Base-by-base conservation (phyloP, 2,797 vertebrate species). In the Vipera ursinii region DNA sequence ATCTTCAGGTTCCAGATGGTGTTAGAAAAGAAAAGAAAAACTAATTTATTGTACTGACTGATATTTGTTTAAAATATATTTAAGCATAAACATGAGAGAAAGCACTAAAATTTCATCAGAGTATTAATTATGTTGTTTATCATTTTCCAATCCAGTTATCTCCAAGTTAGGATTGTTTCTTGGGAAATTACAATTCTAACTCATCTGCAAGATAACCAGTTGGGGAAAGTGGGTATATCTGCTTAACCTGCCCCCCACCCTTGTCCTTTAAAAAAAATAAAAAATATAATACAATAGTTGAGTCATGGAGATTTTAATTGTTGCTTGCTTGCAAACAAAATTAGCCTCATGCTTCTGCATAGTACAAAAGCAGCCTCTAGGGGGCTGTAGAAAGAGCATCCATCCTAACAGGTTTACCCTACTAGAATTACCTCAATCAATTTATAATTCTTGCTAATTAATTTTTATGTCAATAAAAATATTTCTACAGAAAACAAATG, bases 321-420 rank as follows among this genome's bases (percentile, higher is more conserved):
- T 1, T 89, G 10, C 63, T 15, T 92, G 12, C 61, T 93, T 53
- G 59, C 89, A 89, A 85, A 44, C 32, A 85, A n/a, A 69, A 89
- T 88, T 93, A 89, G 8, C 8, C 20, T 8, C 55, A n/a, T 48
- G 55, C 60, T 53, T 26, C 13, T 38, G 13, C 86, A 24, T 4
- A 56, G 48, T 38, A 38, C 51, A 53, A 65, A 90, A 78, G 12
- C 44, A 51, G 4, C n/a, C 15, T 61, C 26, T 14, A 73, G 61
- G 44, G 51, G 4, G 61, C 32, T 91, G 32, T 86, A 91, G 61
- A 73, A 32, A 91, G 51, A 55, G 22, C 10, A 38, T 13, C 13
- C 63, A 69, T 73, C 65, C 65, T 32, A 69, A 32, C 32, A 73
- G 14, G 32, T 48, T 44, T 22, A 24, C 56, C 9, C 69, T 13